These are phyloP conservation scores for Aethina tumida DNA, from an alignment of 1,140 invertebrate genomes.

Conservation along the genomic window DNA sequence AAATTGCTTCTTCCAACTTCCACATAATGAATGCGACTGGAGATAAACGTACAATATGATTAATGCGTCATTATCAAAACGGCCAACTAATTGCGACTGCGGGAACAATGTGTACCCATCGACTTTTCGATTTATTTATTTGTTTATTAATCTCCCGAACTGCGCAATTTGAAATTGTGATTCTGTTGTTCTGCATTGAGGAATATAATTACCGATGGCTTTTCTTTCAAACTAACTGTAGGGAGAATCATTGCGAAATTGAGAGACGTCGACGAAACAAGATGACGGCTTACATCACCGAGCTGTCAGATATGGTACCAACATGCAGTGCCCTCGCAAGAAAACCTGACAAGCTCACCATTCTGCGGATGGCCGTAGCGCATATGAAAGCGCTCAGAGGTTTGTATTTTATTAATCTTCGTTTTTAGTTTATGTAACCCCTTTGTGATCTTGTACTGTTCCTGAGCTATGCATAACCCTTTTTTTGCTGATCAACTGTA, in stretches of 20 bases:
- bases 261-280: constrained; percentile 96
- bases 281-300: constrained; percentile 99
- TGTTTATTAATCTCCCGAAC: too few relatives aligned
- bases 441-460: background rate
- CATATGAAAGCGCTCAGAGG: constrained; percentile 97
- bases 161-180: too few relatives aligned
- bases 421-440: background rate
- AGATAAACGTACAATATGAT: too few relatives aligned
- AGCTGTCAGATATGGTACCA: constrained; percentile 99
- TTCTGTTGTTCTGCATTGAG: too few relatives aligned
- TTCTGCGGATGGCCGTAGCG: constrained; percentile 97
- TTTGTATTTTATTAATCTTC: constrained; percentile 36
- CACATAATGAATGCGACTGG: too few relatives aligned
- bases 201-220: constrained; percentile 43
- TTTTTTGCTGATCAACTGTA: too few relatives aligned
- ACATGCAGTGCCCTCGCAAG: constrained; percentile 93
- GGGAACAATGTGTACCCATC: too few relatives aligned
- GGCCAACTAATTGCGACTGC: too few relatives aligned
- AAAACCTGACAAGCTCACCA: constrained; percentile 99
- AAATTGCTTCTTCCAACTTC: too few relatives aligned
- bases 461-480: too few relatives aligned
- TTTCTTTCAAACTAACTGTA: constrained; percentile 48
- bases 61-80: too few relatives aligned
- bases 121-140: too few relatives aligned
- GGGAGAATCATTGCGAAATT: constrained; percentile 99